A percentile compares a stretch with the other conserved stretches of the same genome.
These are phyloP conservation scores for Phalloptychus januarius DNA, from an alignment of 2,797 vertebrate genomes.

Conservation along the genomic window DNA sequence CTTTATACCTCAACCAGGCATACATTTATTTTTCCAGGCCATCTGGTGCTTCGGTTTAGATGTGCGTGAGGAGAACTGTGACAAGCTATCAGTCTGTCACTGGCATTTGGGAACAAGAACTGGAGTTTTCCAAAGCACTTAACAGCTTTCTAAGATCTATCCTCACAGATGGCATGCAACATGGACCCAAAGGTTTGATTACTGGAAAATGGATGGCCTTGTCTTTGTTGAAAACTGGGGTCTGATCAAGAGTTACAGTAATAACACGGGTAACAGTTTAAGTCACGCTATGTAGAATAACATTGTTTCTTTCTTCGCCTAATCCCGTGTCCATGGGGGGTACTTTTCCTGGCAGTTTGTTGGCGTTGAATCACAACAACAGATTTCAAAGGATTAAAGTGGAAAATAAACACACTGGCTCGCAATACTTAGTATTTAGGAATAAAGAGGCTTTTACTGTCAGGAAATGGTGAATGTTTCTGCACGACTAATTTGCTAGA, in stretches of 20 bases:
- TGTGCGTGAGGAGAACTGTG: slow-evolving; percentile 44
- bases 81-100: slow-evolving; percentile 51
- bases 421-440: not conserved
- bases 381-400: slow-evolving; percentile 14
- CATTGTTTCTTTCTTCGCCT: not conserved
- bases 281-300: slow-evolving; percentile 14
- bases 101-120: slow-evolving; percentile 53
- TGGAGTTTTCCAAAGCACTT: slow-evolving; percentile 58
- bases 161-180: slow-evolving; percentile 64
- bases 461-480: not conserved
- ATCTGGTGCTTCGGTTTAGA: slow-evolving; percentile 56
- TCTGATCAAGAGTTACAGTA: slow-evolving; percentile 43
- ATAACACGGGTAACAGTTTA: slow-evolving; percentile 13
- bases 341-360: slow-evolving; percentile 27
- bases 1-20: slow-evolving; percentile 45
- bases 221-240: slow-evolving; percentile 23
- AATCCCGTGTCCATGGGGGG: not conserved
- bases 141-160: slow-evolving; percentile 27
- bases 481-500: slow-evolving; percentile 1
- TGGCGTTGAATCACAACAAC: slow-evolving; percentile 11
- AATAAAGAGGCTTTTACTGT: not conserved
- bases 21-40: slow-evolving; percentile 53
- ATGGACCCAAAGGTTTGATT: slow-evolving; percentile 48
- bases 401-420: slow-evolving; percentile 5
- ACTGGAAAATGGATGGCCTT: slow-evolving; percentile 57